phyloP scores from a whole-genome alignment of 1,140 invertebrate species.

The Sipha flava region DNA sequence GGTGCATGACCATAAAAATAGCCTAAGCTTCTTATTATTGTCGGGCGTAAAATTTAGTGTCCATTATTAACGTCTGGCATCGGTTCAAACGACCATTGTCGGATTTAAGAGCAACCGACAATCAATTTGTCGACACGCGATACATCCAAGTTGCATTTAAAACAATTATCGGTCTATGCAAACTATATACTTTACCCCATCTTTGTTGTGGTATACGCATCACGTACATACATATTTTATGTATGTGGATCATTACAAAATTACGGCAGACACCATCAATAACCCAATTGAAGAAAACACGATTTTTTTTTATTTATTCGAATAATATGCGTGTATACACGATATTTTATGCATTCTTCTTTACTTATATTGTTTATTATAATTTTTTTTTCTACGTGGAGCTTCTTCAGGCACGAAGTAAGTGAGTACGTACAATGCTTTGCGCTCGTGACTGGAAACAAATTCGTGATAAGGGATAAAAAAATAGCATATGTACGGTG shows the following conservation, averaged over 20 bases:
- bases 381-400: not conserved
- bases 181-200: not conserved
- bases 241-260: not conserved
- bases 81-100: not conserved
- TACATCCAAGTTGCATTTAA: not conserved
- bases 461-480: slow-evolving; percentile 22
- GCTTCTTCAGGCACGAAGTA: not conserved
- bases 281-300: not conserved
- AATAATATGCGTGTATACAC: not conserved
- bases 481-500: not conserved
- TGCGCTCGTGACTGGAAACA: slow-evolving; percentile 13
- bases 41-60: not conserved
- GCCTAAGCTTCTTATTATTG: not conserved
- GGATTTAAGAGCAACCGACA: not conserved
- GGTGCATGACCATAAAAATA: not conserved
- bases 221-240: not conserved
- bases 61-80: not conserved
- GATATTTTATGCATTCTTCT: not conserved
- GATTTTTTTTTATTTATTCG: not conserved
- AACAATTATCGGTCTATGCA: not conserved
- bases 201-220: too few species aligned
- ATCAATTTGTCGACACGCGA: not conserved
- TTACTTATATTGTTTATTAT: not conserved
- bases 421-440: not conserved
- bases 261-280: not conserved